Percentiles rank a stretch among this genome's conserved stretches.
phyloP scores from a whole-genome alignment of 2,888 invertebrate genomes.

The Operophtera brumata region DNA sequence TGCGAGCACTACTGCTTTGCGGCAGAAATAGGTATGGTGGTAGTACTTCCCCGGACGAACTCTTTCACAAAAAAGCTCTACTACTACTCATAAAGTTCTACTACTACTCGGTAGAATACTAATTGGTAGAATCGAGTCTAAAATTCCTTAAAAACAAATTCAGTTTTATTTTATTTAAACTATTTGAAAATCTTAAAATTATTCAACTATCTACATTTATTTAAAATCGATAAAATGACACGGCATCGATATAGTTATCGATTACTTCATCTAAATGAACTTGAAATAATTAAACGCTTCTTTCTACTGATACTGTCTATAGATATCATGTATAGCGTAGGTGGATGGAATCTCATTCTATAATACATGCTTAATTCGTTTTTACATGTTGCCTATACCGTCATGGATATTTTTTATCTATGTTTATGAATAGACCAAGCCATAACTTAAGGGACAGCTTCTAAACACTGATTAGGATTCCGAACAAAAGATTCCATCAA shows the following conservation, averaged over 20 bases:
- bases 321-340: constrained; percentile 14
- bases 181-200: background rate
- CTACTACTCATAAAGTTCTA: too few relatives aligned
- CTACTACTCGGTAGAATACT: too few relatives aligned
- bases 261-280: constrained; percentile 22
- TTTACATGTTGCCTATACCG: constrained; percentile 48
- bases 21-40: too few relatives aligned
- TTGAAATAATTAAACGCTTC: constrained; percentile 11
- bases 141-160: background rate
- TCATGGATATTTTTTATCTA: constrained; percentile 55
- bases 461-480: constrained; percentile 68
- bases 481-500: constrained; percentile 36
- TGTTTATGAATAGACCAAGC: constrained; percentile 58
- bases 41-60: too few relatives aligned
- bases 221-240: constrained; percentile 14
- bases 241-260: constrained; percentile 6
- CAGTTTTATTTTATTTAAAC: constrained; percentile 5
- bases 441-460: constrained; percentile 66
- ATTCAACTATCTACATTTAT: constrained; percentile 8
- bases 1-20: too few relatives aligned
- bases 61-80: too few relatives aligned
- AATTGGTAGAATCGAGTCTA: background rate
- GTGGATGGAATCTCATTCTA: constrained; percentile 33
- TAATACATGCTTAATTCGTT: constrained; percentile 51
- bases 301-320: constrained; percentile 15